Percentiles rank a stretch among this genome's conserved stretches.
Evolutionary conservation across 92 coral and sea anemone species (phyloP).

Genomic region (Pocillopora grandis): DNA sequence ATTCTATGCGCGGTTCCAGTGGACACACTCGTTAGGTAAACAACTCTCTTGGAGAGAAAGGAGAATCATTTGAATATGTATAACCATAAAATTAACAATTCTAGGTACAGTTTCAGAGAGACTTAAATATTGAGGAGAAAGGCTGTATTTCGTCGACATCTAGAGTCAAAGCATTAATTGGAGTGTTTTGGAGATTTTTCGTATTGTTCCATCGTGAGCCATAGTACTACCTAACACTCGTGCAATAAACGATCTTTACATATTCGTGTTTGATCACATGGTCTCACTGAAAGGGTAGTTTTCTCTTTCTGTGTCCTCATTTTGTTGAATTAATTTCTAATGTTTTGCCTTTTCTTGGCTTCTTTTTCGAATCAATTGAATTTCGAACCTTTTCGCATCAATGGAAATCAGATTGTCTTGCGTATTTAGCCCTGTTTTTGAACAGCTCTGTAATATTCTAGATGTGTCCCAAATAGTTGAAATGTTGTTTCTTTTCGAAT

Average conservation of each 20-base stretch:
- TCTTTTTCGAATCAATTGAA: not conserved
- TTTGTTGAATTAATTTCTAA: not conserved
- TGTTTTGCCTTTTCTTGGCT: not conserved
- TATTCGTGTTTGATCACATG: slow-evolving; percentile 40
- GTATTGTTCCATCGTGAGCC: slow-evolving; percentile 5
- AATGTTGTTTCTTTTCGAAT: slow-evolving; percentile 5
- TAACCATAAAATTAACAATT: not conserved
- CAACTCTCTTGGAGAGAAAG: slow-evolving; percentile 23
- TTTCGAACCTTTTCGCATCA: not conserved
- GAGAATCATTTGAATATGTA: slow-evolving; percentile 4
- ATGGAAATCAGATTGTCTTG: not conserved
- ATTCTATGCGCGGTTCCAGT: not conserved
- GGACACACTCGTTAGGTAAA: not conserved
- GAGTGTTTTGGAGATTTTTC: slow-evolving; percentile 8
- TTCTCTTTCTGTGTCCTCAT: slow-evolving; percentile 3
- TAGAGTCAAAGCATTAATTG: not conserved
- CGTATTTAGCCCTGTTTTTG: slow-evolving; percentile 4
- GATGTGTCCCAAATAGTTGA: slow-evolving; percentile 19
- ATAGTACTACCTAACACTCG: not conserved
- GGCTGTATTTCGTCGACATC: not conserved
- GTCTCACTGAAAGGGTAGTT: slow-evolving; percentile 27
- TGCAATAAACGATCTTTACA: slow-evolving; percentile 13
- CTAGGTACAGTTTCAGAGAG: slow-evolving; percentile 1
- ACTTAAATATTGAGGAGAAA: not conserved
- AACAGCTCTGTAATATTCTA: slow-evolving; percentile 11